A percentile compares a stretch with the other conserved stretches of the same genome.
These are phyloP conservation scores for Marronus borbonicus DNA, from an alignment of 2,888 invertebrate species.

Conservation along the genomic window DNA sequence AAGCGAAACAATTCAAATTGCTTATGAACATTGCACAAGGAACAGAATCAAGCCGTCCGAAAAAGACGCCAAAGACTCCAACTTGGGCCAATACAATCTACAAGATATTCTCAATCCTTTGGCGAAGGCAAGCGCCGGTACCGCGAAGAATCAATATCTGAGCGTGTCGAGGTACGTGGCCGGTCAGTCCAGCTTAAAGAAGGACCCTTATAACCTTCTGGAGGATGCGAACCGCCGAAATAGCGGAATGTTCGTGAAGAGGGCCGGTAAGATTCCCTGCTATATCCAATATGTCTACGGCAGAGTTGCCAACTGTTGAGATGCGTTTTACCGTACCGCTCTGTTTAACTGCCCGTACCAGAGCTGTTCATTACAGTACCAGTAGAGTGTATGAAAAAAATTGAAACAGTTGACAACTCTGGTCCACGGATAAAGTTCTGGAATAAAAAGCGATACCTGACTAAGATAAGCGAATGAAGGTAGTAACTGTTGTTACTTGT, in stretches of 20 bases:
- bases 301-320: no score
- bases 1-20: no score
- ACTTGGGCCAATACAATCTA: constrained; percentile 71
- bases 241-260: constrained; percentile 58
- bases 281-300: no score
- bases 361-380: no score
- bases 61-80: constrained; percentile 68
- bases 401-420: no score
- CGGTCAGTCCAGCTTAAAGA: constrained; percentile 70
- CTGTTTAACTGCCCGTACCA: no score
- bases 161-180: constrained; percentile 85
- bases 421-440: no score
- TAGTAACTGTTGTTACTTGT: no score
- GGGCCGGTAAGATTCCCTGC: constrained; percentile 51
- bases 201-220: constrained; percentile 61
- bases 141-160: constrained; percentile 83
- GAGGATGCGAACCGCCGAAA: constrained; percentile 58
- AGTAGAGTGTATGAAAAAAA: no score
- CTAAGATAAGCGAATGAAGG: no score
- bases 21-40: constrained; percentile 56
- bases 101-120: constrained; percentile 68
- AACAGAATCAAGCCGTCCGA: constrained; percentile 65
- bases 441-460: no score
- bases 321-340: no score
- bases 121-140: constrained; percentile 67